Base-by-base conservation (phyloP, 2,888 invertebrate species). In the Hedya salicella region DNA sequence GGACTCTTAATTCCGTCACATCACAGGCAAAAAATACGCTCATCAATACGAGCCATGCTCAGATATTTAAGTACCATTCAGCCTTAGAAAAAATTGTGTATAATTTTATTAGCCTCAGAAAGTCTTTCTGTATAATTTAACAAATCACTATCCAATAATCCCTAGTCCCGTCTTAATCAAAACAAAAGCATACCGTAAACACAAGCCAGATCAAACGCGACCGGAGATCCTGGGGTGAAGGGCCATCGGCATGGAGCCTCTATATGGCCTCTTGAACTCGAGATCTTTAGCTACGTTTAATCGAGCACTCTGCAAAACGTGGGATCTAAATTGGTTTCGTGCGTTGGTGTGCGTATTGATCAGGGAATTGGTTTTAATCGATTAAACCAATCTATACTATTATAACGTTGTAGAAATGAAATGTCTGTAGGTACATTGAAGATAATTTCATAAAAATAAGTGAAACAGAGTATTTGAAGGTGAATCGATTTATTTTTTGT, bases 241-340 rank as follows among this genome's bases (percentile, higher is more conserved):
- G n/a, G 54, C 59, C 42, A 32, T 62, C 42, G n/a, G 36, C 14
- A 44, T 16, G 59, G 39, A 49, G 48, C 63, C 59, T n/a, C n/a
- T n/a, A 59, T 53, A 46, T 44, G 39, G 30, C 21, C 63, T 16
- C 59, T 60, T 16, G 17, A 65, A 36, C 19, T 36, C 25, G 36
- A 57, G 48, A 39, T 59, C 59, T 65, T 53, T 53, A 36, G 19
- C n/a, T n/a, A n/a, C n/a, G 59, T 48, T 44, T 53, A 46, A 53
- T 53, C 53, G 62, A 62, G 46, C 19, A 36, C 62, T 30, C 40
- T 17, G n/a, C 17, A 61, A 61, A 62, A 62, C 62, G 53, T 62
- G 53, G 32, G 52, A n/a, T 42, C 52, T 62, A 46, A 62, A 53
- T 53, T 53, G 53, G 21, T 30, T 32, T n/a, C 30, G n/a, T 40